A percentile compares a stretch with the other conserved stretches of the same genome.
Evolutionary conservation across 1,140 invertebrate species (phyloP).

Genomic region (Drosophila trapezifrons): DNA sequence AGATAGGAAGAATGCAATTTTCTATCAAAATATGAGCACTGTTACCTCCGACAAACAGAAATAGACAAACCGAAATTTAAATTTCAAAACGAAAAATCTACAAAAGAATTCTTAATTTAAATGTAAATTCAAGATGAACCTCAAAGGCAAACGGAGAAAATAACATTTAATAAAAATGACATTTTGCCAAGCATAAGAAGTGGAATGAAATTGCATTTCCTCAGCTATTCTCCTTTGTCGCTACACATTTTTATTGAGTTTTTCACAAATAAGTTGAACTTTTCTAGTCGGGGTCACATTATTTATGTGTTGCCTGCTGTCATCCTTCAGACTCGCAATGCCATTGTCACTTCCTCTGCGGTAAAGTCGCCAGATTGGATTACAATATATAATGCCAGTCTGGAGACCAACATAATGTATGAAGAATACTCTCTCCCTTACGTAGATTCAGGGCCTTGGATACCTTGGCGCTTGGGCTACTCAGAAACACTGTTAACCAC

Average conservation of each 20-base stretch:
- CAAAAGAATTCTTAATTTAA: slow-evolving; percentile 3
- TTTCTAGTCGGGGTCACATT: background rate
- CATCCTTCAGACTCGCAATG: slow-evolving; percentile 3
- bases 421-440: too few species aligned
- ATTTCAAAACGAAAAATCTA: background rate
- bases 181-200: background rate
- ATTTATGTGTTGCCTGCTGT: background rate
- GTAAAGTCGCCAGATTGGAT: slow-evolving; percentile 23
- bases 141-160: background rate
- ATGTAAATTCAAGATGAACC: background rate
- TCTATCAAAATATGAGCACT: background rate
- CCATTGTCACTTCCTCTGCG: slow-evolving; percentile 19
- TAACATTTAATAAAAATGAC: background rate
- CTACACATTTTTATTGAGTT: background rate
- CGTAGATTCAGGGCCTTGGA: too few species aligned
- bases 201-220: background rate
- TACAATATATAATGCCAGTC: slow-evolving; percentile 12
- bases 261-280: background rate
- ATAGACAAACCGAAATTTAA: background rate
- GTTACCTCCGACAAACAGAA: background rate
- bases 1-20: background rate
- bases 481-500: slow-evolving; percentile 19
- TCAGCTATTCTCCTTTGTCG: background rate
- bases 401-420: background rate
- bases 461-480: too few species aligned